Evolutionary conservation across 2,888 invertebrate species (phyloP).

Genomic region (Cataglyphis albicans): DNA sequence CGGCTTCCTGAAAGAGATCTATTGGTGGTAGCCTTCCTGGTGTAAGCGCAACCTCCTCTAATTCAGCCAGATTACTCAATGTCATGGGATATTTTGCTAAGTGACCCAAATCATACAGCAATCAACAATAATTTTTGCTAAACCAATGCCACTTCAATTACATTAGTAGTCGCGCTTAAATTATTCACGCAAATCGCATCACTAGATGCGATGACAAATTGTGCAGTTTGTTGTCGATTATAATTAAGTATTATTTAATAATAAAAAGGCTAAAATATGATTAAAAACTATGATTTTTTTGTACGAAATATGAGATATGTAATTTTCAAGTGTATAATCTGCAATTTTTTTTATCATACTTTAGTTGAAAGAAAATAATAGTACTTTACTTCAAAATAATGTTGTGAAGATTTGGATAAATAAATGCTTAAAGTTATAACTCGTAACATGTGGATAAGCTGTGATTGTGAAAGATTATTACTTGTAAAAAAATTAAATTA

Average conservation of each 20-base stretch:
- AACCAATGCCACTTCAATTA: too few species aligned
- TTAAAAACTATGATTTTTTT: slow-evolving; percentile 1
- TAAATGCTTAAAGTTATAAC: neutral
- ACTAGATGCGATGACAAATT: slow-evolving; percentile 18
- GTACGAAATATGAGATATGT: neutral
- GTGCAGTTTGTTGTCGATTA: neutral
- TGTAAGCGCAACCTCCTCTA: too few species aligned
- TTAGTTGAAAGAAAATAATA: neutral
- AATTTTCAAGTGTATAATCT: too few species aligned
- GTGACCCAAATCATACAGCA: too few species aligned
- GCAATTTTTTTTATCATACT: neutral
- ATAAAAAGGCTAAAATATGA: neutral
- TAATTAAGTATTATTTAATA: slow-evolving; percentile 32
- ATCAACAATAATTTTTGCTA: too few species aligned
- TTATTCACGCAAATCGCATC: slow-evolving; percentile 9
- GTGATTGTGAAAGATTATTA: neutral
- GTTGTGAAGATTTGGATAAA: neutral
- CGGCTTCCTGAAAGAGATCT: too few species aligned
- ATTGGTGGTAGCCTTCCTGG: too few species aligned
- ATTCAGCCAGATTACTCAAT: too few species aligned
- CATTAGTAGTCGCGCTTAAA: neutral
- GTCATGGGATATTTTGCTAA: too few species aligned
- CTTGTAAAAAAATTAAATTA: neutral
- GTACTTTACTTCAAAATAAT: too few species aligned
- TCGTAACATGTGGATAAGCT: neutral